phyloP scores from a whole-genome alignment of 37 sponge, comb jelly and placozoan genomes.

The Eunapius fragilis region DNA sequence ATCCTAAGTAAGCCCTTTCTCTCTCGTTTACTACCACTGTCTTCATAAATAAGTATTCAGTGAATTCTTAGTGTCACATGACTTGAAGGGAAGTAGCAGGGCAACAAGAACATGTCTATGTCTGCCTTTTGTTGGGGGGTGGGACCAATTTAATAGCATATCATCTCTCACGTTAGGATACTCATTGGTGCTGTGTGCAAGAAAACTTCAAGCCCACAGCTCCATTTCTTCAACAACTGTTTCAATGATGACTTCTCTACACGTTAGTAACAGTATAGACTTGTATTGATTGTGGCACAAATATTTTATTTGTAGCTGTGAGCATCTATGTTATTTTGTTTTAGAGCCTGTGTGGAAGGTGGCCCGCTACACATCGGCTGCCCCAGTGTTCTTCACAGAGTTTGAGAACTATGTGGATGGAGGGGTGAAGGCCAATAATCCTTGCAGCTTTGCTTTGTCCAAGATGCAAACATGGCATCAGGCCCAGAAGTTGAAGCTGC shows the following conservation, averaged over 20 bases:
- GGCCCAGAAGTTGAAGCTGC: not conserved
- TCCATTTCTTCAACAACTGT: constrained; percentile 69
- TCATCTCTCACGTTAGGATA: constrained; percentile 12
- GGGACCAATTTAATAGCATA: not conserved
- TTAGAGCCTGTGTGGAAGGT: constrained; percentile 71
- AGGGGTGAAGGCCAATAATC: constrained; percentile 68
- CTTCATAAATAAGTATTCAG: too few species aligned
- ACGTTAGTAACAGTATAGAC: constrained; percentile 21
- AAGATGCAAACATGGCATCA: constrained; percentile 29
- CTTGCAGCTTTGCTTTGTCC: constrained; percentile 40
- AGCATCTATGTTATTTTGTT: too few species aligned
- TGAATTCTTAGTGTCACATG: too few species aligned
- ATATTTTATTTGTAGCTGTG: too few species aligned
- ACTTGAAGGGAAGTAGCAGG: too few species aligned
- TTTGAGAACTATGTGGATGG: constrained; percentile 71
- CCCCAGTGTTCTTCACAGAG: constrained; percentile 60
- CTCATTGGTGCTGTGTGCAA: constrained; percentile 55
- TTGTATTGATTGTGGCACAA: too few species aligned
- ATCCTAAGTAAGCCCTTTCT: constrained; percentile 52
- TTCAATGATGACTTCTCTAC: constrained; percentile 49
- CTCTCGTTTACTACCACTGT: too few species aligned
- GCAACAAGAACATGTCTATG: too few species aligned
- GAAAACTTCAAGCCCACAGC: constrained; percentile 18
- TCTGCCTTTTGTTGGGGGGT: not conserved
- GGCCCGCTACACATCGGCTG: constrained; percentile 48